Base-by-base conservation (phyloP, 2,888 invertebrate species). In the Blomia tropicalis region DNA sequence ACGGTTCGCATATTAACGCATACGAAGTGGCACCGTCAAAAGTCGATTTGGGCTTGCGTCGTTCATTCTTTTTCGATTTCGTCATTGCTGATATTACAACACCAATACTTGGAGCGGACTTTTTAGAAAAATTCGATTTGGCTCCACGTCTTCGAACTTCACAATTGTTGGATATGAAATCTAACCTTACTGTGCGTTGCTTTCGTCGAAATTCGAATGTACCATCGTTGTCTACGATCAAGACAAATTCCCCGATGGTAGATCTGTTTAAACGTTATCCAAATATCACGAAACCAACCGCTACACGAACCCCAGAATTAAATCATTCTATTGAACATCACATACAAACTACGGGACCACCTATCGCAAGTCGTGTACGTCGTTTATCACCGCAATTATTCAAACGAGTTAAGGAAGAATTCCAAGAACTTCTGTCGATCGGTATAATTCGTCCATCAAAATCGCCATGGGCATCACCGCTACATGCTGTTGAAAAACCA, bases 401-500 rank as follows among this genome's bases (percentile, higher is more conserved):
- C 41, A 41, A 41, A n/a, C 14, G n/a, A 41, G 41, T n/a, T n/a
- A 41, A 41, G 41, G 41, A 14, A 17, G 14, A 41, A 14, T 41
- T 41, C n/a, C 14, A 41, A 17, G 41, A 41, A 14, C 41, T 41
- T n/a, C 41, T 41, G 14, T 41, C 41, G 14, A 41, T 17, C 14
- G 41, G 41, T n/a, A 41, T 41, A 14, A 41, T 41, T 41, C 41
- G 41, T 17, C 41, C 41, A n/a, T 41, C 41, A n/a, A n/a, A n/a
- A n/a, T n/a, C n/a, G n/a, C n/a, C n/a, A n/a, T n/a, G n/a, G n/a
- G 29, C 54, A 14, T 22, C 22, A 7, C 25, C 22, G 4, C 11
- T 54, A n/a, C 56, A 64, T 43, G 43, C 64, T 29, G 62, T 65
- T 1, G 2, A 11, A 3, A 62, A 58, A 30, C 36, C 36, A 36